Percentiles rank a stretch among this genome's conserved stretches.
Conservation (phyloP, 92 coral and sea anemone species). For the Scolanthus callimorphus region DNA sequence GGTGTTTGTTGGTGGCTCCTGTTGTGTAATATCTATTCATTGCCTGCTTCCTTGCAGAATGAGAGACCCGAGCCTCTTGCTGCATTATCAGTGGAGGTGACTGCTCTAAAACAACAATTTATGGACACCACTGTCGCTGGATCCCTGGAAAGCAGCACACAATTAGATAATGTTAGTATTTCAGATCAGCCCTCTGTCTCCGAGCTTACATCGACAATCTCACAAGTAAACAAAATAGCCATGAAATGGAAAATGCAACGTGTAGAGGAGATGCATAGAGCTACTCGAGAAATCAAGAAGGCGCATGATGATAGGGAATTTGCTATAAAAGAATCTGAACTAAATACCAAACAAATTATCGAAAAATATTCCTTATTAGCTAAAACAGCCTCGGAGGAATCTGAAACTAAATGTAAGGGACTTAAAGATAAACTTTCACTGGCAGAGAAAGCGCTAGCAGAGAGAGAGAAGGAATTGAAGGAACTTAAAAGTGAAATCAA, state of each 20-base stretch:
- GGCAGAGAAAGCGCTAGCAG: slow-evolving; percentile 58
- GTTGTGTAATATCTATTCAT: no score
- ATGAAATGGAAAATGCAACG: slow-evolving; percentile 76
- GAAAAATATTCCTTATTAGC: slow-evolving; percentile 72
- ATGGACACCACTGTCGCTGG: slow-evolving; percentile 25
- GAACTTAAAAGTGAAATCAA: slow-evolving; percentile 50
- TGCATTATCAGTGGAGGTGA: slow-evolving; percentile 72
- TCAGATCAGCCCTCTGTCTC: slow-evolving; percentile 60
- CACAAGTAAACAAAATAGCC: slow-evolving; percentile 77
- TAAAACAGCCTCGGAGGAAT: slow-evolving; percentile 60
- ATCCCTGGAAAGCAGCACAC: slow-evolving; percentile 26
- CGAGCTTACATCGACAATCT: slow-evolving; percentile 81
- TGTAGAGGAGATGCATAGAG: slow-evolving; percentile 43
- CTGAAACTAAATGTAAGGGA: slow-evolving; percentile 49
- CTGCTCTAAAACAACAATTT: slow-evolving; percentile 63
- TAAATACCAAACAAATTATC: slow-evolving; percentile 67
- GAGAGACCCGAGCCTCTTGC: slow-evolving; percentile 88
- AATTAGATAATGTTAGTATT: slow-evolving; percentile 56
- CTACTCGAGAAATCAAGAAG: slow-evolving; percentile 54
- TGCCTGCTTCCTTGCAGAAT: slow-evolving; percentile 56
- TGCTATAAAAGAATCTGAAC: slow-evolving; percentile 71
- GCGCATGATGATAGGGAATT: slow-evolving; percentile 75
- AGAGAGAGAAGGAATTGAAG: slow-evolving; percentile 62
- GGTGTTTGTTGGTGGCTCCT: no score
- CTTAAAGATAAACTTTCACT: slow-evolving; percentile 47